These are phyloP conservation scores for Dendrocincla fuliginosa DNA, from an alignment of 2,797 vertebrate species.

Conservation along the genomic window DNA sequence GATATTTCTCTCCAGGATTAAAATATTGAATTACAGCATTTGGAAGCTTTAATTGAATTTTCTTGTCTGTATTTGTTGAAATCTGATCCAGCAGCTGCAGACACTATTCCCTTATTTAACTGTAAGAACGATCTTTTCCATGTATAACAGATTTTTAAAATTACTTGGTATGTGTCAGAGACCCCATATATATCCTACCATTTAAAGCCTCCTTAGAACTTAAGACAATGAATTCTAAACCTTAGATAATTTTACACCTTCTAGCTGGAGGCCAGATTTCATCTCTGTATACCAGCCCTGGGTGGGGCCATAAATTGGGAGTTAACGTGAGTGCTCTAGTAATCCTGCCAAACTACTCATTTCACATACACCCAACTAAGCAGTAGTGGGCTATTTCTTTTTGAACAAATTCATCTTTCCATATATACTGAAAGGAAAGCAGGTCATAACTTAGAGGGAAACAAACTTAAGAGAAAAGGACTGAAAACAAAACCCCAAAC, in stretches of 20 bases:
- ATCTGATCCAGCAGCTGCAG: background rate
- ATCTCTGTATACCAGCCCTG: background rate
- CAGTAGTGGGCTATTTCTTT: background rate
- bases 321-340: background rate
- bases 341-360: background rate
- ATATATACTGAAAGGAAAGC: background rate
- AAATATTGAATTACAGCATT: background rate
- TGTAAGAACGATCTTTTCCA: background rate
- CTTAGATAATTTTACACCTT: background rate
- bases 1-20: background rate
- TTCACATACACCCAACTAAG: background rate
- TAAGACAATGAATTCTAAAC: background rate
- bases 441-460: background rate
- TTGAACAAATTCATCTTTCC: background rate
- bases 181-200: background rate
- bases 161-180: background rate
- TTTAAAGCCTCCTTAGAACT: background rate
- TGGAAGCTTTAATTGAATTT: background rate
- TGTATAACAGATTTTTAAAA: background rate
- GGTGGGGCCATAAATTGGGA: background rate
- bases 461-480: background rate
- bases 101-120: background rate
- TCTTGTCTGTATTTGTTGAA: background rate
- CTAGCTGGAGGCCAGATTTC: background rate
- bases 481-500: background rate